Percentiles rank a stretch among this genome's conserved stretches.
phyloP scores from a whole-genome alignment of 2,888 invertebrate genomes.

The Cancer borealis region DNA sequence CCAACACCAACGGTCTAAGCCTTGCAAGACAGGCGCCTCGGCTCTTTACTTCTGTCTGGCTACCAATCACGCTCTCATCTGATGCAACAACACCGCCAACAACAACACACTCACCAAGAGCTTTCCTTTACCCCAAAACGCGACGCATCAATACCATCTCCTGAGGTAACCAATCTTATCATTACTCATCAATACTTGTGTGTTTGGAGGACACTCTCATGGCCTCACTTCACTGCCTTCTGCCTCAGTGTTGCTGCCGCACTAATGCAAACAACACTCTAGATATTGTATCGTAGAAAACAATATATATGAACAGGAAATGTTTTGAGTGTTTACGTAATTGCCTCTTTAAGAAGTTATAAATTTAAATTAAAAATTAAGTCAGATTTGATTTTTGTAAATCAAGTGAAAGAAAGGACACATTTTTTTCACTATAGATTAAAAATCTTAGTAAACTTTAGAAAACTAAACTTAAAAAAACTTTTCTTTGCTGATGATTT shows the following conservation, averaged over 20 bases:
- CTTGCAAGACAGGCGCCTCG: not conserved
- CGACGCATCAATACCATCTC: not conserved
- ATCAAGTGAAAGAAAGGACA: no score
- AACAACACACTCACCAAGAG: not conserved
- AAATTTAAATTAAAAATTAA: no score
- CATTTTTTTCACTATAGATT: no score
- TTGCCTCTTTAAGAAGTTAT: no score
- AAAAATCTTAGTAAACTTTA: no score
- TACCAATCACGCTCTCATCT: not conserved
- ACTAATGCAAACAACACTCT: no score
- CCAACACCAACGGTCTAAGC: not conserved
- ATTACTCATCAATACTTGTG: not conserved
- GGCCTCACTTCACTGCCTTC: not conserved
- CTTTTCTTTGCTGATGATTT: no score
- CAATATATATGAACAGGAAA: not conserved
- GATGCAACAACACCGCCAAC: not conserved
- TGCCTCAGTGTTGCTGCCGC: not conserved
- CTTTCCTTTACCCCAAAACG: constrained; percentile 10
- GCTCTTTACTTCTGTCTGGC: not conserved
- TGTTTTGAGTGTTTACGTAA: not conserved
- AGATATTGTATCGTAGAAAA: not conserved
- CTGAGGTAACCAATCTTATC: not conserved
- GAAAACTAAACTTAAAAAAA: no score
- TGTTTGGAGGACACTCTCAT: not conserved
- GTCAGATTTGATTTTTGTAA: no score